Evolutionary conservation across 2,888 invertebrate genomes (phyloP).

Genomic region (Nymphalis urticae): DNA sequence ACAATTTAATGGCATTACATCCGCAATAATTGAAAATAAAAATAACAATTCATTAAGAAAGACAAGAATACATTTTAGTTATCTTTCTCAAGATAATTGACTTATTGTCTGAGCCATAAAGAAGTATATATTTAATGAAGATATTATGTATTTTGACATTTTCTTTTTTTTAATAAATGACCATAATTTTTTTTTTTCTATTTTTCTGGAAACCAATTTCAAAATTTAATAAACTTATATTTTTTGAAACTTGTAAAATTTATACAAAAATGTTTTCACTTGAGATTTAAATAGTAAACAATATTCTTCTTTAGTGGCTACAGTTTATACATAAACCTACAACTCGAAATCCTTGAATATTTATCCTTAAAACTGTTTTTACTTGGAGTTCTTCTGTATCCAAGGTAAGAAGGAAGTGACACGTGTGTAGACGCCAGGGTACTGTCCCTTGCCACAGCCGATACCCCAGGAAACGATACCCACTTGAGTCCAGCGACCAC

Average conservation of each 20-base stretch:
- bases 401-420: constrained; percentile 91
- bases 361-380: constrained; percentile 38
- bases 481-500: constrained; percentile 89
- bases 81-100: constrained; percentile 78
- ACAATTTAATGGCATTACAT: constrained; percentile 47
- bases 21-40: constrained; percentile 24
- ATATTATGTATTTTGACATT: too few relatives aligned
- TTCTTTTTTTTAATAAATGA: too few relatives aligned
- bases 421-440: constrained; percentile 94
- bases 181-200: too few relatives aligned
- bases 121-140: background rate
- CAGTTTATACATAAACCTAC: background rate
- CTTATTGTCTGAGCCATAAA: constrained; percentile 16
- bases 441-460: constrained; percentile 94
- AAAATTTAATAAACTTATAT: too few relatives aligned
- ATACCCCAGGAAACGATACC: constrained; percentile 96
- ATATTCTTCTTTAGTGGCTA: constrained; percentile 1
- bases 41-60: constrained; percentile 73
- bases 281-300: background rate
- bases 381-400: constrained; percentile 92
- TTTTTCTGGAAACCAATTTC: too few relatives aligned
- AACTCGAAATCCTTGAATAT: constrained; percentile 22
- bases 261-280: background rate
- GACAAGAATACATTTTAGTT: constrained; percentile 61
- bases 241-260: too few relatives aligned